Base-by-base conservation (phyloP, 2,113 vertebrate genomes). In the Eurypyga helias region DNA sequence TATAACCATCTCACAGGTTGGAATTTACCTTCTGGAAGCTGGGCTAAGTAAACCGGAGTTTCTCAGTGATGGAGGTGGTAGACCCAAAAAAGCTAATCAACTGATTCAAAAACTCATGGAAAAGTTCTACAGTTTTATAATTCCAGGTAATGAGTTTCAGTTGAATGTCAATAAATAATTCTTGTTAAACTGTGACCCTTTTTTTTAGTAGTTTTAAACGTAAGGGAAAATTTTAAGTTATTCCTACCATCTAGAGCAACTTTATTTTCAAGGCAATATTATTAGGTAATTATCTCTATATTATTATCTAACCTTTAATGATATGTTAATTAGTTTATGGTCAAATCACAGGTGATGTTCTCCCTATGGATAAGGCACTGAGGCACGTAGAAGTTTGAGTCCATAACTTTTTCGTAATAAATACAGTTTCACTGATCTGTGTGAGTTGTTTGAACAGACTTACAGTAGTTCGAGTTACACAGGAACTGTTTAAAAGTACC, bases 91-190 rank as follows among this genome's bases (percentile, higher is more conserved):
- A 96, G 98, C 99, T 72, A 99, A 98, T 97, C 99, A 99, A 73
- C 97, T 99, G 14, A 98, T 99, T 97, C 99, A 99, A 96, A 99
- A 98, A 97, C 94, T 99, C 46, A 99, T 99, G 99, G 99, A 99
- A 90, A 98, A 99, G 58, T 99, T 99, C 91, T 98, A 99, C 58
- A 98, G 99, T 96, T 99, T 99, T 94, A 98, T 98, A 94, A 98
- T 99, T 94, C 99, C 99, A 83, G 99, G 99, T 99, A 98, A 95
- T 83, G 31, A 18, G 33, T 45, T 76, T 45, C 45, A 83, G 2
- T 45, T 87, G 13, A 64, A 55, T 62, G 25, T 14, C 64, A 24
- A 36, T n/a, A 2, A 79, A 46, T 49, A 58, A 6, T 52, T 49
- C 46, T 79, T 77, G 12, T 77, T 80, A 36, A 69, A 65, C 1